Percentiles rank a stretch among this genome's conserved stretches.
phyloP scores from a whole-genome alignment of 2,113 vertebrate species.

The Grammomys dolichurus region DNA sequence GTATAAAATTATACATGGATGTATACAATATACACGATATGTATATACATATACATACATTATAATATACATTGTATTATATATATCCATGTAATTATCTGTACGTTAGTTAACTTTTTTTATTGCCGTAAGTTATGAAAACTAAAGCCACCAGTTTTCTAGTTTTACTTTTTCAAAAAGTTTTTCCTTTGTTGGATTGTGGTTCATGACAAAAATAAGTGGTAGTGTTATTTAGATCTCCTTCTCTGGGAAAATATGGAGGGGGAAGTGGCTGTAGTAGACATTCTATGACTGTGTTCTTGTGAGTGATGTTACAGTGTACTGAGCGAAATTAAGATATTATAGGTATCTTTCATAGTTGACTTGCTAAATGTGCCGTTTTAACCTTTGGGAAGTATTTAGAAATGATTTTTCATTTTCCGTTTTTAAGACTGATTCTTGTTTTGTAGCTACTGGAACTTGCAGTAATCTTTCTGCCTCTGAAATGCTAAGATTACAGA shows the following conservation, averaged over 20 bases:
- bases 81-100: not conserved
- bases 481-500: not conserved
- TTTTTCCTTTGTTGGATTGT: not conserved
- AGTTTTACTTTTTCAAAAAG: not conserved
- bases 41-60: too few relatives aligned
- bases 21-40: too few relatives aligned
- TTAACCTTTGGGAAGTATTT: not conserved
- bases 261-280: not conserved
- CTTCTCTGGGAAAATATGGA: not conserved
- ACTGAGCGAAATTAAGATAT: not conserved
- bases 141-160: not conserved
- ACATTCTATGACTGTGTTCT: not conserved
- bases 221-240: not conserved
- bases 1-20: not conserved
- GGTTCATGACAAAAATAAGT: not conserved
- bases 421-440: not conserved
- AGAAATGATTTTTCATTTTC: not conserved
- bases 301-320: not conserved
- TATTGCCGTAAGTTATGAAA: slow-evolving; percentile 16
- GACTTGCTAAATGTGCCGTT: not conserved
- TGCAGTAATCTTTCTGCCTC: not conserved
- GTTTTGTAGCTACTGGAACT: not conserved
- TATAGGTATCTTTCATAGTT: not conserved
- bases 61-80: too few relatives aligned
- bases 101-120: not conserved